Evolutionary conservation across 2,113 vertebrate genomes (phyloP).

Genomic region (Paracyprichromis sp.): DNA sequence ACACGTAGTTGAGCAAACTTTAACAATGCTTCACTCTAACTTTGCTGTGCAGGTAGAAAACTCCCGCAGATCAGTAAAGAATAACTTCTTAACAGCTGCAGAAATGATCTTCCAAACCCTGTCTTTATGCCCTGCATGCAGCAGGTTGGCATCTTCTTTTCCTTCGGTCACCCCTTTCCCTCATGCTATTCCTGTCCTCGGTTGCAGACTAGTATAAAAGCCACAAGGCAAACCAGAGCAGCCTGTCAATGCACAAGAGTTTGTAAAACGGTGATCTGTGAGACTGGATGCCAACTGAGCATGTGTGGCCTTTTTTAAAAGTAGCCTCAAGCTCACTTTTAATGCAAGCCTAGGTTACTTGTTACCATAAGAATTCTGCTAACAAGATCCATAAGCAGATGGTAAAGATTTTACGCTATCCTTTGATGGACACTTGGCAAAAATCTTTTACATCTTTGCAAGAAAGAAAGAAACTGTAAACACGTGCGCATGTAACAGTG

Average conservation of each 20-base stretch:
- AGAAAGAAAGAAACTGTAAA: background rate
- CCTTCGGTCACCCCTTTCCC: background rate
- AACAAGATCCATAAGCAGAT: constrained; percentile 27
- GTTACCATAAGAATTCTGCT: constrained; percentile 23
- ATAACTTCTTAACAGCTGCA: background rate
- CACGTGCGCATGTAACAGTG: background rate
- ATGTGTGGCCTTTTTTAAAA: constrained; percentile 27
- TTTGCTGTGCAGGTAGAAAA: background rate
- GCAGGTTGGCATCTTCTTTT: background rate
- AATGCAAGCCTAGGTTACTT: background rate
- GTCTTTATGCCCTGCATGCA: background rate
- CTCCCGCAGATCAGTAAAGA: background rate
- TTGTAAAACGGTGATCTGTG: background rate
- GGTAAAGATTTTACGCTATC: constrained; percentile 4
- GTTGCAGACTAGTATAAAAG: background rate
- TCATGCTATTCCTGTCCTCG: background rate
- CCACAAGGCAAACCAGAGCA: background rate
- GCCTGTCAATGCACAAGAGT: background rate
- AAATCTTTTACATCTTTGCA: background rate
- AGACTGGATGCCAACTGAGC: background rate
- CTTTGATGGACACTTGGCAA: background rate
- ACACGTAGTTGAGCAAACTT: background rate
- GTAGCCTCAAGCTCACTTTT: background rate
- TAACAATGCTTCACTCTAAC: background rate
- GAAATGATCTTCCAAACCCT: background rate